phyloP scores from a whole-genome alignment of 2,113 vertebrate genomes.

The Camelus dromedarius region DNA sequence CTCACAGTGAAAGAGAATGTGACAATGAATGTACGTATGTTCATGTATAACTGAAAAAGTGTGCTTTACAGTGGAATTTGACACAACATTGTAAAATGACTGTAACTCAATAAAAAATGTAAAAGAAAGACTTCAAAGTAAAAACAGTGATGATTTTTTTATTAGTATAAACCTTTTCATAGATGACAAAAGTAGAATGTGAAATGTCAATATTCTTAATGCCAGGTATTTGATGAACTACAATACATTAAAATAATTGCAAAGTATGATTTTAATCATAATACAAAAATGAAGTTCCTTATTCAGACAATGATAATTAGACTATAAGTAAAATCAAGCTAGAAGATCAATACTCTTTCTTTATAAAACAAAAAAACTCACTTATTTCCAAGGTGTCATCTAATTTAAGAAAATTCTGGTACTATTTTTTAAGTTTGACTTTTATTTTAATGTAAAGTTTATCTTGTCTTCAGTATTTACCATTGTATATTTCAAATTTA shows the following conservation, averaged over 20 bases:
- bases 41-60: too few species aligned
- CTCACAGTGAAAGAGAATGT: too few species aligned
- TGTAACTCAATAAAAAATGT: too few species aligned
- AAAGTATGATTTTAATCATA: conserved; percentile 37
- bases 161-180: conserved; percentile 38
- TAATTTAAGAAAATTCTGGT: conserved; percentile 22
- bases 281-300: not conserved
- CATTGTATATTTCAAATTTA: not conserved
- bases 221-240: conserved; percentile 35
- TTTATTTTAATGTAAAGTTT: conserved; percentile 14
- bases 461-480: not conserved
- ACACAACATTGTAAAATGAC: too few species aligned
- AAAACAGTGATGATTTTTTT: conserved; percentile 53
- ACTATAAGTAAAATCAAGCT: conserved; percentile 24
- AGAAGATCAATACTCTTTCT: not conserved
- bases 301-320: conserved; percentile 58
- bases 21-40: too few species aligned
- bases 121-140: not conserved
- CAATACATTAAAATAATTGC: conserved; percentile 52
- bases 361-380: not conserved
- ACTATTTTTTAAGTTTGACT: not conserved
- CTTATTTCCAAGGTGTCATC: not conserved
- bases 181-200: conserved; percentile 38
- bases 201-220: conserved; percentile 62
- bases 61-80: too few species aligned